Base-by-base conservation (phyloP, 2,888 invertebrate genomes). In the Lucinisca nassula region DNA sequence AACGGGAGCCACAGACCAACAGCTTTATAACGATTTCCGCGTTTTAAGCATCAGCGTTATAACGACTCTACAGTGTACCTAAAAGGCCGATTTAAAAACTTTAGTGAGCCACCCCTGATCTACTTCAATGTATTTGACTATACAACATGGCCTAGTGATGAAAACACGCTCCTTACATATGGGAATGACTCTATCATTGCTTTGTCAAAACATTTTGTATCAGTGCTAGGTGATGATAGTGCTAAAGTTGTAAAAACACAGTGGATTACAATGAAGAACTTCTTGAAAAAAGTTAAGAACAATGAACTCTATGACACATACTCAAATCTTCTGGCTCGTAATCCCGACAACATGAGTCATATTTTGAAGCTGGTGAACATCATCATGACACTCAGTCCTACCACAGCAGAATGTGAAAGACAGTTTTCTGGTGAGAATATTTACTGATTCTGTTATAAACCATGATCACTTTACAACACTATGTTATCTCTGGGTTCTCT, bases 41-140 rank as follows among this genome's bases (percentile, higher is more conserved):
- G n/a, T n/a, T n/a, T n/a, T n/a, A n/a, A n/a, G n/a, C n/a, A n/a
- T n/a, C n/a, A n/a, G n/a, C n/a, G n/a, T n/a, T n/a, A n/a, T n/a
- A n/a, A n/a, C n/a, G n/a, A n/a, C n/a, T n/a, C n/a, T n/a, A n/a
- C n/a, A n/a, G n/a, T 17, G 14, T 74, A 74, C 21, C 24, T 74
- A 12, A 45, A 74, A n/a, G n/a, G 45, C 4, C 35, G 74, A 4
- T 74, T 74, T 45, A 45, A n/a, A 38, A 74, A 74, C 45, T 74
- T 74, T 30, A 74, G 30, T 45, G 17, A 45, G 74, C 24, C 27
- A 40, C 74, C 74, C n/a, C 74, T 75, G 27, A n/a, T 49, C n/a
- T 27, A 24, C 3, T 75, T 75, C 49, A 4, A 27, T n/a, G 51
- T 51, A 12, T 51, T 75, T 35, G 51, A 49, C 32, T 75, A 75